Percentiles rank a stretch among this genome's conserved stretches.
Conservation (phyloP, 2,797 vertebrate genomes). For the Anolis apletophallus region DNA sequence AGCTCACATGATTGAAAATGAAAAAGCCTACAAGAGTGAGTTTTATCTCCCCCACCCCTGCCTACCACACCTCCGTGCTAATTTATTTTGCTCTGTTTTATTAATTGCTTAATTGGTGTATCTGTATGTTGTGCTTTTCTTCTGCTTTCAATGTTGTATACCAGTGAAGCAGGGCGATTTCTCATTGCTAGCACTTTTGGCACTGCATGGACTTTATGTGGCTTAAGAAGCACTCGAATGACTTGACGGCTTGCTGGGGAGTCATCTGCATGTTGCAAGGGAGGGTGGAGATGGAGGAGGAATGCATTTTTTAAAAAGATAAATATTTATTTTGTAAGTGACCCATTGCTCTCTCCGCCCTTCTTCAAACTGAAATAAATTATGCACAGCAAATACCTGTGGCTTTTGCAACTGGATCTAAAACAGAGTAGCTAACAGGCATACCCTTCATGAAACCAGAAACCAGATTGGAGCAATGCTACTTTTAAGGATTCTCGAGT, state of each 20-base stretch:
- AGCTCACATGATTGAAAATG: neutral
- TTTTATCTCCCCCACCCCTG: neutral
- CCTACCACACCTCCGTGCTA: neutral
- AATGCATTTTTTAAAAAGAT: slow-evolving; percentile 36
- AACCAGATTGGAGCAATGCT: slow-evolving; percentile 40
- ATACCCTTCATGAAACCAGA: slow-evolving; percentile 33
- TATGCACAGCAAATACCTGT: slow-evolving; percentile 57
- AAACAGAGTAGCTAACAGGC: slow-evolving; percentile 34
- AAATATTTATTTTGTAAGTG: slow-evolving; percentile 63
- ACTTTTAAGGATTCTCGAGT: slow-evolving; percentile 46
- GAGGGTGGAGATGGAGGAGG: neutral
- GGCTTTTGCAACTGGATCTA: slow-evolving; percentile 56
- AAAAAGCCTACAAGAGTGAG: neutral
- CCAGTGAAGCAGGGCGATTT: neutral
- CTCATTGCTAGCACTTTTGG: neutral
- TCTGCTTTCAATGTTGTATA: slow-evolving; percentile 12
- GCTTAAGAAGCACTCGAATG: neutral
- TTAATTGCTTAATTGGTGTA: neutral
- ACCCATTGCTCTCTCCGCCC: neutral
- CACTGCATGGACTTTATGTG: neutral
- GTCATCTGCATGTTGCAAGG: neutral
- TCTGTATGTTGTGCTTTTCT: neutral
- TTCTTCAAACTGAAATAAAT: slow-evolving; percentile 37
- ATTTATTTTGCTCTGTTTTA: neutral
- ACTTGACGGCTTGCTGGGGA: neutral